Base-by-base conservation (phyloP, 2,113 vertebrate species). In the Cranoglanis bouderius region DNA sequence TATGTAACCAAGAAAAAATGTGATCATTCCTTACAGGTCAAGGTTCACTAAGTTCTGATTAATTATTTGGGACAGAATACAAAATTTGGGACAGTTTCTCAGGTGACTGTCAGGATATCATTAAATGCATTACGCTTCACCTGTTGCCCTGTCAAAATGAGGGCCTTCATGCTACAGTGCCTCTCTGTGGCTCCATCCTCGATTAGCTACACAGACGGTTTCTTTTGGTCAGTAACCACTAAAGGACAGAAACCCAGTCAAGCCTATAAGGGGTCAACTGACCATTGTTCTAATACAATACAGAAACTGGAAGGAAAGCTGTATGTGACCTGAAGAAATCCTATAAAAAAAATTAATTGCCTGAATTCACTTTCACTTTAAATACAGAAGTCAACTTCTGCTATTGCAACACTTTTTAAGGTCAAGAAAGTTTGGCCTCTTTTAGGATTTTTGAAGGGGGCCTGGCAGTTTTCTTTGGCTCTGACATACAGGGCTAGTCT, bases 181-280 rank as follows among this genome's bases (percentile, higher is more conserved):
- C 43, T 87, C 82, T 75, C 61, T 78, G 86, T 85, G 75, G 35
- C 75, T 63, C 57, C 49, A 74, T 77, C 72, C 80, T 85, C 74
- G 67, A 83, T 89, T 85, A 80, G 63, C 82, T 38, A 53, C 82
- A 59, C 8, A 53, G 32, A 19, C 35, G 53, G 32, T 89, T 88
- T 86, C 74, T 81, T 91, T 87, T 77, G 75, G 85, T 91, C 86
- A 87, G 82, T 89, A 85, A 91, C 86, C 86, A 75, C 85, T 87
- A 46, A 53, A 87, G 82, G 32, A 32, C 63, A 74, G 35, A 81
- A 85, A 74, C 63, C 82, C 63, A 89, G 53, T 87, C 51, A 85
- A 89, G 61, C n/a, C 63, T 75, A n/a, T 85, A 38, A 89, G 74
- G 12, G 63, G 65, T 16, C 5, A 49, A 29, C 21, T n/a, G 14